These are phyloP conservation scores for Rachycentron canadum DNA, from an alignment of 2,797 vertebrate genomes.

Conservation along the genomic window DNA sequence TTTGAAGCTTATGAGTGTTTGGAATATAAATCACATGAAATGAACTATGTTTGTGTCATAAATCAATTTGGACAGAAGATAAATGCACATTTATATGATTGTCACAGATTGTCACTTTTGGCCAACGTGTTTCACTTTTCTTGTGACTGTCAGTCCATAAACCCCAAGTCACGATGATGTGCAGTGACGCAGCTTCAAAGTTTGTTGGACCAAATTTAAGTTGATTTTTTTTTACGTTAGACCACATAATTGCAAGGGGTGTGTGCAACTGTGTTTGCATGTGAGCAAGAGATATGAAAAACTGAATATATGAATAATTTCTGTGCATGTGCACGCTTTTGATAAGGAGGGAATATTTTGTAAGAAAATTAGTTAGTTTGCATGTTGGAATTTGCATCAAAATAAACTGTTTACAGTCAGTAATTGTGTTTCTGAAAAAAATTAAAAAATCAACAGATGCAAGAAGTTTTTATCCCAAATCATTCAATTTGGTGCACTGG, in stretches of 20 bases:
- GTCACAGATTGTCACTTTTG: not conserved
- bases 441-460: not conserved
- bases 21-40: not conserved
- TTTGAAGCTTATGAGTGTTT: not conserved
- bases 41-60: constrained; percentile 7
- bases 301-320: constrained; percentile 65
- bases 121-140: not conserved
- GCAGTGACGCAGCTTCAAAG: constrained; percentile 8
- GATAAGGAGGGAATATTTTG: constrained; percentile 32
- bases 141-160: not conserved
- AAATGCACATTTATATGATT: not conserved
- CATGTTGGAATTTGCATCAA: constrained; percentile 49
- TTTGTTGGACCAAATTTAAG: constrained; percentile 10
- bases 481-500: not conserved
- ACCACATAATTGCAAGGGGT: constrained; percentile 45
- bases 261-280: constrained; percentile 36
- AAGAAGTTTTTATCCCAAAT: constrained; percentile 6
- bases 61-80: constrained; percentile 25
- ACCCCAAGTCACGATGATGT: not conserved
- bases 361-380: not conserved
- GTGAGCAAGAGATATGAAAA: constrained; percentile 46
- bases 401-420: constrained; percentile 27
- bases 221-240: constrained; percentile 25
- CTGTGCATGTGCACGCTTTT: constrained; percentile 35
- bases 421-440: not conserved